Evolutionary conservation across 2,888 invertebrate genomes (phyloP).

Genomic region (Antheraea assamensis): DNA sequence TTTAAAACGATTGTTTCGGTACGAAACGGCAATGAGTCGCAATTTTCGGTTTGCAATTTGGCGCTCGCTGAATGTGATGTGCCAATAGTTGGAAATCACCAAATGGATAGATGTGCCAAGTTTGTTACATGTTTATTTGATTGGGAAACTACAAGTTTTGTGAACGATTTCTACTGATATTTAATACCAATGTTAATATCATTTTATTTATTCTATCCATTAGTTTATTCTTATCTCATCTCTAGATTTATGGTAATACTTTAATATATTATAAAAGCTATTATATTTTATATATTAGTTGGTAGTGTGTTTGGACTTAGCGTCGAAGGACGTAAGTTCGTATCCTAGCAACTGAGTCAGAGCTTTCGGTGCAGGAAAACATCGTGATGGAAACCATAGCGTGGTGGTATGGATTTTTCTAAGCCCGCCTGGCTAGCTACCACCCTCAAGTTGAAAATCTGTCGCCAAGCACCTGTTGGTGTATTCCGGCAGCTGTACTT

Average conservation of each 20-base stretch:
- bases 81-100: constrained; percentile 37
- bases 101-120: constrained; percentile 38
- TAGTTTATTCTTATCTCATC: neutral
- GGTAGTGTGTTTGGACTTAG: no score
- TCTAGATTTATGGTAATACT: neutral
- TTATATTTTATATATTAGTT: no score
- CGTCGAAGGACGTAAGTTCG: no score
- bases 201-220: neutral
- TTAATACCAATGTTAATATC: neutral
- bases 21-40: constrained; percentile 44
- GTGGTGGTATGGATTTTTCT: no score
- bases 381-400: no score
- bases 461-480: no score
- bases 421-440: no score
- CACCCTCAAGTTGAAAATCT: no score
- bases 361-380: no score
- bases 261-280: no score
- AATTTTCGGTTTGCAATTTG: constrained; percentile 49
- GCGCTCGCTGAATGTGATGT: constrained; percentile 37
- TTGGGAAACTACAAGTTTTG: constrained; percentile 27
- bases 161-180: neutral
- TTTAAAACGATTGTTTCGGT: constrained; percentile 35
- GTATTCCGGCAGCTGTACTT: no score
- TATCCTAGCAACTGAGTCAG: no score
- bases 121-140: constrained; percentile 36